Evolutionary conservation across 2,888 invertebrate genomes (phyloP), one percentile per base, ranked within the genome.

Genomic region (Harpagoxenus sublaevis): DNA sequence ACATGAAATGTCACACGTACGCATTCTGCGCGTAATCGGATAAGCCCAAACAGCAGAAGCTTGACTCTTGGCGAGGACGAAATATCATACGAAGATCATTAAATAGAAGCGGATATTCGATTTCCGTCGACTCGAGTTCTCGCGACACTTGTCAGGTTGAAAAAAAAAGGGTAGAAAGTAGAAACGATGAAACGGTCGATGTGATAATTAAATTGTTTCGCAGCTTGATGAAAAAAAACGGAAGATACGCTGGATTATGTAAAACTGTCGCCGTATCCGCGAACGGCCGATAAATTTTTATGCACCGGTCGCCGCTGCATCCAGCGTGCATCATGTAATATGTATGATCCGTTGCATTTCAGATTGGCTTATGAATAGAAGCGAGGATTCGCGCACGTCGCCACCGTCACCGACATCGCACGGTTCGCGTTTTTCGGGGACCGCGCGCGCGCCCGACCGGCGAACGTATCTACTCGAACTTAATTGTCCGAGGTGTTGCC

Each of bases 401-500:
- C 23, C n/a, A 5, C n/a, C 35, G 35, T 6, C 12, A 2, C 9
- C n/a, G 18, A 12, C 53, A 35, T 31, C 51, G 28, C 3, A 3
- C 35, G 51, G n/a, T 4, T n/a, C 60, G 65, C 48, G 62, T 51
- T 78, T 48, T 48, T 45, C 85, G 88, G 60, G 62, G 70, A 65
- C 28, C 48, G 31, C 57, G 75, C 66, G 48, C 74, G 35, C 55
- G 31, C n/a, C n/a, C 51, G 28, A 66, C 81, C 81, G 78, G 35
- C 55, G 28, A 45, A 8, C 31, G 53, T 65, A 23, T 0, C 23
- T 23, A 75, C 62, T 78, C 79, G 77, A 79, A 84, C 84, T 84
- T 89, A 89, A 89, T 89, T 90, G 88, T 90, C 87, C 90, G 86
- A 75, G 66, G 84, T 81, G 82, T 45, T 68, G 71, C 9, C 66